phyloP scores from a whole-genome alignment of 2,888 invertebrate species.

The Epinotia brunnichana region DNA sequence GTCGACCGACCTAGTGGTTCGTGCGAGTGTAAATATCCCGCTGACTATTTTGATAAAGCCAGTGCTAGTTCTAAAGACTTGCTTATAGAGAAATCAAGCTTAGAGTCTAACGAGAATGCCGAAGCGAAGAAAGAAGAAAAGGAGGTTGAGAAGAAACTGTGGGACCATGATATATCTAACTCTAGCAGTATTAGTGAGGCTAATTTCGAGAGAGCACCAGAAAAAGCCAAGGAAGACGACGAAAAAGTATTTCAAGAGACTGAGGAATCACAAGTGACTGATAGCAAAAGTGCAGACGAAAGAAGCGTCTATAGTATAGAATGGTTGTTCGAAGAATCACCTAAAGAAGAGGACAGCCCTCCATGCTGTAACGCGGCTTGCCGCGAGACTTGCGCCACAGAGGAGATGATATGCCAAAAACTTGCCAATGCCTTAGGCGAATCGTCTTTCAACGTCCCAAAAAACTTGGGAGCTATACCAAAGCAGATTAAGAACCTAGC shows the following conservation, averaged over 20 bases:
- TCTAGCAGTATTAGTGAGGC: slow-evolving; percentile 84
- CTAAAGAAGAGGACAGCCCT: slow-evolving; percentile 53
- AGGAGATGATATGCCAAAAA: slow-evolving; percentile 67
- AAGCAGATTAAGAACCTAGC: slow-evolving; percentile 86
- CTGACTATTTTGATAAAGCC: slow-evolving; percentile 84
- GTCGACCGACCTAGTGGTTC: slow-evolving; percentile 57
- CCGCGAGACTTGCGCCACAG: slow-evolving; percentile 47
- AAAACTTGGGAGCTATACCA: slow-evolving; percentile 88
- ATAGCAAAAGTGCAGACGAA: slow-evolving; percentile 75
- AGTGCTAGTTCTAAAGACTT: slow-evolving; percentile 89
- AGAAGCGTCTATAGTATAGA: slow-evolving; percentile 77
- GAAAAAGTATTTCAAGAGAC: slow-evolving; percentile 61
- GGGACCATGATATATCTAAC: slow-evolving; percentile 84
- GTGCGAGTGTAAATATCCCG: slow-evolving; percentile 70
- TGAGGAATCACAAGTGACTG: slow-evolving; percentile 70
- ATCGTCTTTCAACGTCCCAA: slow-evolving; percentile 80
- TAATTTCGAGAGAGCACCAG: slow-evolving; percentile 68
- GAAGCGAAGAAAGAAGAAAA: slow-evolving; percentile 66
- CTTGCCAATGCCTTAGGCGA: slow-evolving; percentile 72
- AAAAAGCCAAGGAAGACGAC: slow-evolving; percentile 55
- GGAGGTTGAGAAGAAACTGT: slow-evolving; percentile 71
- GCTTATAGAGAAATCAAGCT: slow-evolving; percentile 84
- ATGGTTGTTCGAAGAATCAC: slow-evolving; percentile 78
- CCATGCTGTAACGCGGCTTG: slow-evolving; percentile 24
- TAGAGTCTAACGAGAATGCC: slow-evolving; percentile 79